Conservation (phyloP, 2,888 invertebrate genomes). For the Drosophila meridionalis region DNA sequence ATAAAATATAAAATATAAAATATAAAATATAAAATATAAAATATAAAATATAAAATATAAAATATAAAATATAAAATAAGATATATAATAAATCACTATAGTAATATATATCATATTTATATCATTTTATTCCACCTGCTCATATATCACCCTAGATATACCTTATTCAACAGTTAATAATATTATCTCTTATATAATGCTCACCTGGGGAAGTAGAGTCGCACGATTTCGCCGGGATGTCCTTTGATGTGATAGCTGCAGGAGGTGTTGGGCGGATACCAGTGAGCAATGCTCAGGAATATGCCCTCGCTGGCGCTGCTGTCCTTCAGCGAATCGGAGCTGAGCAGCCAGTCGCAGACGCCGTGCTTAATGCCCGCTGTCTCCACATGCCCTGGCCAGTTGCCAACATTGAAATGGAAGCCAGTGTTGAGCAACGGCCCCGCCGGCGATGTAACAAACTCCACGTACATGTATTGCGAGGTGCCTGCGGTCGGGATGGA, state of each 20-base stretch:
- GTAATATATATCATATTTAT: no score
- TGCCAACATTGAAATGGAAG: slow-evolving; percentile 97
- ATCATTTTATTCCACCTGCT: no score
- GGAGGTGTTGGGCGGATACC: slow-evolving; percentile 97
- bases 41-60: no score
- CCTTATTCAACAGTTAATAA: neutral
- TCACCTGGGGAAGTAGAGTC: slow-evolving; percentile 95
- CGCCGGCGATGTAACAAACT: slow-evolving; percentile 95
- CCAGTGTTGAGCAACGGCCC: slow-evolving; percentile 96
- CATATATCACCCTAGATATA: neutral
- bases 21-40: no score
- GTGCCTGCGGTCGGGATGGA: slow-evolving; percentile 87
- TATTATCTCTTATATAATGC: slow-evolving; percentile 13
- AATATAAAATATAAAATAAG: no score
- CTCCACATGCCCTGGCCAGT: slow-evolving; percentile 96
- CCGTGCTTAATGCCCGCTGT: slow-evolving; percentile 94
- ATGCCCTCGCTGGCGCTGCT: slow-evolving; percentile 94
- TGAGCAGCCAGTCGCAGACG: slow-evolving; percentile 94
- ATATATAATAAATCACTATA: no score
- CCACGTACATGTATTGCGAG: slow-evolving; percentile 94
- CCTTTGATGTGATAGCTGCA: slow-evolving; percentile 96
- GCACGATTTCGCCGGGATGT: slow-evolving; percentile 93
- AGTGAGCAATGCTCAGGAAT: slow-evolving; percentile 95
- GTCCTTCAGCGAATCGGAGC: slow-evolving; percentile 91
- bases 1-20: no score